A percentile compares a stretch with the other conserved stretches of the same genome.
Evolutionary conservation across 2,113 vertebrate species (phyloP).

Genomic region (Anolis sagrei): DNA sequence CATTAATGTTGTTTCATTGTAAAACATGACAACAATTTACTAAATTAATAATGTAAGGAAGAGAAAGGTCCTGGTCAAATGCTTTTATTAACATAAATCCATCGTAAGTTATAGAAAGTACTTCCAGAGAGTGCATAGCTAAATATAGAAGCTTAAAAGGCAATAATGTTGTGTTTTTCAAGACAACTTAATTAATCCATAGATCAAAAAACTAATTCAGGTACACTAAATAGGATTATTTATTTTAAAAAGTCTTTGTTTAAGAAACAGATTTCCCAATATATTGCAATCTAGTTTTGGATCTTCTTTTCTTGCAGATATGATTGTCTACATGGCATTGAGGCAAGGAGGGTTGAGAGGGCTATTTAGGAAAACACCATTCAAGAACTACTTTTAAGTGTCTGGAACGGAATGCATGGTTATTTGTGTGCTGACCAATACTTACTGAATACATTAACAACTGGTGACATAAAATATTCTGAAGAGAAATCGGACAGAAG

Average conservation of each 20-base stretch:
- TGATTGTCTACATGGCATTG: neutral
- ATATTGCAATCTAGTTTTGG: no score
- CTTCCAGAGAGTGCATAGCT: neutral
- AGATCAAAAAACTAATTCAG: neutral
- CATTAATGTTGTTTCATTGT: neutral
- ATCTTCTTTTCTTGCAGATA: neutral
- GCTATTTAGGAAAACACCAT: neutral
- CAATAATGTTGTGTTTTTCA: accelerated
- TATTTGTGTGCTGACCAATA: neutral
- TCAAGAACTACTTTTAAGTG: no score
- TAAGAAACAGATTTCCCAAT: neutral
- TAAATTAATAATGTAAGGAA: neutral
- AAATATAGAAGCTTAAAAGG: neutral
- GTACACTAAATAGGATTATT: neutral
- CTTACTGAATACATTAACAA: neutral
- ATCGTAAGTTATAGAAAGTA: neutral
- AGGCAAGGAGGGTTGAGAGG: neutral
- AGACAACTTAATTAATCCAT: neutral
- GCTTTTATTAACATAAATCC: neutral
- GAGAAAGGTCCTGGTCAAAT: neutral
- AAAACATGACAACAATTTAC: neutral
- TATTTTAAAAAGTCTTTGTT: neutral
- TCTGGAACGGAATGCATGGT: neutral
- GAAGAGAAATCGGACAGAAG: neutral
- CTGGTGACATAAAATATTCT: neutral